Evolutionary conservation across 2,888 invertebrate genomes (phyloP).

Genomic region (Macrosoma leucophasiata): DNA sequence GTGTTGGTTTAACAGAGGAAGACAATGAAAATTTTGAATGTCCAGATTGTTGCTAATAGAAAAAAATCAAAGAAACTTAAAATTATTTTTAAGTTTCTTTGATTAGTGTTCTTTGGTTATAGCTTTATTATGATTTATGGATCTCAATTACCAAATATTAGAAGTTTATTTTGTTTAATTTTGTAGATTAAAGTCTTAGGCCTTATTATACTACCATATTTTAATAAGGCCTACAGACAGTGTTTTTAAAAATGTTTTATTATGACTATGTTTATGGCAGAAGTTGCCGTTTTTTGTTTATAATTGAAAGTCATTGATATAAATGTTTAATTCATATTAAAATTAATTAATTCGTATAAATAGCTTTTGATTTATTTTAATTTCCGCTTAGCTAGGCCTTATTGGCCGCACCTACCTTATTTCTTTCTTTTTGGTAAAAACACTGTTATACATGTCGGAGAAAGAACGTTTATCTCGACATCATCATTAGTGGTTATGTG

Average conservation of each 20-base stretch:
- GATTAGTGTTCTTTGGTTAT: too few relatives aligned
- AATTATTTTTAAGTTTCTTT: too few relatives aligned
- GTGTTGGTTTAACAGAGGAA: constrained; percentile 1
- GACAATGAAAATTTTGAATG: constrained; percentile 2
- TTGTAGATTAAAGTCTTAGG: neutral
- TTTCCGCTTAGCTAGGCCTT: constrained; percentile 1
- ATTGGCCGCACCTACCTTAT: neutral
- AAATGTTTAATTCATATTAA: neutral
- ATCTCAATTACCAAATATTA: constrained; percentile 3
- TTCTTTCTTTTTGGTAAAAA: too few relatives aligned
- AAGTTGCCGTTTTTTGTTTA: neutral
- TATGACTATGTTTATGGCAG: neutral
- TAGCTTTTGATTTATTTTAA: neutral
- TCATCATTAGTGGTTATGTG: too few relatives aligned
- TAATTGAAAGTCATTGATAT: neutral
- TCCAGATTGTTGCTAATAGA: constrained; percentile 1
- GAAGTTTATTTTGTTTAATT: neutral
- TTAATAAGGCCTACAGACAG: neutral
- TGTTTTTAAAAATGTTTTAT: neutral
- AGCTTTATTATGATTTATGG: neutral
- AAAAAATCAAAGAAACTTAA: too few relatives aligned
- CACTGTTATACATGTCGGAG: too few relatives aligned
- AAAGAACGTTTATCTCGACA: too few relatives aligned
- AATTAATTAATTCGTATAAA: neutral
- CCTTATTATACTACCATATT: neutral